Evolutionary conservation across 1,140 invertebrate genomes (phyloP).

Genomic region (Temnothorax curvispinosus): DNA sequence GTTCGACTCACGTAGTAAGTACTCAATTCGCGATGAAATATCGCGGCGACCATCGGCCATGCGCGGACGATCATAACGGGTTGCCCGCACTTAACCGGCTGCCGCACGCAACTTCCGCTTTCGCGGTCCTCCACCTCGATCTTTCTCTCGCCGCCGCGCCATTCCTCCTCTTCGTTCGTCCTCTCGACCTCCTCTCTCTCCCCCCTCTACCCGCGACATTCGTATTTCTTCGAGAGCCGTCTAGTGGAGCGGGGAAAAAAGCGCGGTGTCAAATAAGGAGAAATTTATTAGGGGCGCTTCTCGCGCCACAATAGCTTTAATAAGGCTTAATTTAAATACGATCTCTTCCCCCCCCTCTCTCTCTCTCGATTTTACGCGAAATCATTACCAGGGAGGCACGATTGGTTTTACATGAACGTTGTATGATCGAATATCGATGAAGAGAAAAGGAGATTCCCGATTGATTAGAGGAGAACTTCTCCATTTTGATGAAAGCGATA

Average conservation of each 20-base stretch:
- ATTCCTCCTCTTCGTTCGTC: conserved; percentile 29
- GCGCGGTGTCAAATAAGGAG: conserved; percentile 46
- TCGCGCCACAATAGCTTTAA: conserved; percentile 60
- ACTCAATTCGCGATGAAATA: conserved; percentile 82
- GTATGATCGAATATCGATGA: not conserved
- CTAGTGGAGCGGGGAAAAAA: conserved; percentile 9
- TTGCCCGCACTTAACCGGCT: conserved; percentile 77
- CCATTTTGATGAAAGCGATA: not conserved
- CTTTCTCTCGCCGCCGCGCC: conserved; percentile 12
- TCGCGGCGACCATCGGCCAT: conserved; percentile 75
- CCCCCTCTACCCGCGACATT: not conserved
- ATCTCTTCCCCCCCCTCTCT: not conserved
- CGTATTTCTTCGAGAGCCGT: conserved; percentile 1
- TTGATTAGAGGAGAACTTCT: not conserved
- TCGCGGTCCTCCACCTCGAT: conserved; percentile 51
- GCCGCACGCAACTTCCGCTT: conserved; percentile 80
- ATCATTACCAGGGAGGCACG: not conserved
- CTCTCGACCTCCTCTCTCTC: not conserved
- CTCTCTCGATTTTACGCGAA: conserved; percentile 4
- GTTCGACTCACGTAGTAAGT: conserved; percentile 80
- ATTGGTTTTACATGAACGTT: not conserved
- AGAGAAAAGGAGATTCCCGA: not conserved
- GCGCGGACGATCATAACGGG: conserved; percentile 77
- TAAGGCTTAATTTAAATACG: conserved; percentile 70
- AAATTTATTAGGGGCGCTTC: conserved; percentile 64